Evolutionary conservation across 1,140 invertebrate species (phyloP).

Genomic region (Zaprionus africanus): DNA sequence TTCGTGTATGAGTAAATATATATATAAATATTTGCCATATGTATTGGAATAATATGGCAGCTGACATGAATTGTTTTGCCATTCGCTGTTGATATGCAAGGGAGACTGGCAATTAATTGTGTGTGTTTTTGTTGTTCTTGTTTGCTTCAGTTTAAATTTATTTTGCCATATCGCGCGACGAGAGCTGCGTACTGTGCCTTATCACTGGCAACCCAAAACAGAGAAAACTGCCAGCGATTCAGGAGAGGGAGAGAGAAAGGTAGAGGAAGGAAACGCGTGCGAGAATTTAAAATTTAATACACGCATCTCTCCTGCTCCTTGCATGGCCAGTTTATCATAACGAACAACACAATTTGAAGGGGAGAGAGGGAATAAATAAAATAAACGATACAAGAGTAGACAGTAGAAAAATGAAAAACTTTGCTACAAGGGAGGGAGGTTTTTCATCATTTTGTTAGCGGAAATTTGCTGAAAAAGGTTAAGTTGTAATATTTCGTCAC

Average conservation of each 20-base stretch:
- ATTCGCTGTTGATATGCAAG: slow-evolving; percentile 26
- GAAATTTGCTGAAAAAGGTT: slow-evolving; percentile 76
- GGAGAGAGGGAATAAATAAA: background rate
- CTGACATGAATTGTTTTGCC: slow-evolving; percentile 29
- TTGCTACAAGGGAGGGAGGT: slow-evolving; percentile 2
- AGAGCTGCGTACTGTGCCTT: slow-evolving; percentile 31
- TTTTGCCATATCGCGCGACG: slow-evolving; percentile 21
- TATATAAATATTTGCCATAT: slow-evolving; percentile 6
- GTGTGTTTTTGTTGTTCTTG: slow-evolving; percentile 1
- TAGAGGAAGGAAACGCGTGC: background rate
- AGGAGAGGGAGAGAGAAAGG: background rate
- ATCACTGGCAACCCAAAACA: slow-evolving; percentile 32
- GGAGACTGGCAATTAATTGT: slow-evolving; percentile 40
- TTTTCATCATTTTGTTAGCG: slow-evolving; percentile 72
- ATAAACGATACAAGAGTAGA: slow-evolving; percentile 9
- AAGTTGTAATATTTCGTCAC: slow-evolving; percentile 83
- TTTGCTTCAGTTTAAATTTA: slow-evolving; percentile 33
- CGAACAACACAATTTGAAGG: background rate
- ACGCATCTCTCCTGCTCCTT: background rate
- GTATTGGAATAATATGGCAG: slow-evolving; percentile 33
- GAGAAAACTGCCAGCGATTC: slow-evolving; percentile 1
- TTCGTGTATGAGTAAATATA: slow-evolving; percentile 5
- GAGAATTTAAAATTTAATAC: slow-evolving; percentile 47
- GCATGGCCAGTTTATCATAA: slow-evolving; percentile 11
- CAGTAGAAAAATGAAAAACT: slow-evolving; percentile 25